phyloP scores from a whole-genome alignment of 2,888 invertebrate species.

The Odontomyia ornata region DNA sequence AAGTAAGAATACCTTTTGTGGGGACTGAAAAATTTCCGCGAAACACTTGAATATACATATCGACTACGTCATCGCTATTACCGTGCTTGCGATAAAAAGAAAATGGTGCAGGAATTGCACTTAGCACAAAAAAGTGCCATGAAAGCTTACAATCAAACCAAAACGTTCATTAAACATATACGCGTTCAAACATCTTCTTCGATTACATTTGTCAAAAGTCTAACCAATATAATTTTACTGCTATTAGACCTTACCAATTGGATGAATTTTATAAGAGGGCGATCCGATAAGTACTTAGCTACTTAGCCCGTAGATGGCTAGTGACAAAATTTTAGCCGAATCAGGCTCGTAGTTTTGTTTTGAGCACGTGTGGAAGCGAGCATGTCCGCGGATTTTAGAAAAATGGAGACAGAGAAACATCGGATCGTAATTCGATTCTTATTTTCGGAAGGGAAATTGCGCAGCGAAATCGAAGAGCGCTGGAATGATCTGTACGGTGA shows the following conservation, averaged over 20 bases:
- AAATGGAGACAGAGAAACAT: too few relatives aligned
- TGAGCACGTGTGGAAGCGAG: too few relatives aligned
- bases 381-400: too few relatives aligned
- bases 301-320: too few relatives aligned
- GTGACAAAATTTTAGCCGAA: too few relatives aligned
- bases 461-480: too few relatives aligned
- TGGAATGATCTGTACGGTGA: too few relatives aligned
- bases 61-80: conserved; percentile 75
- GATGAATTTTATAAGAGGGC: conserved; percentile 54
- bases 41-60: conserved; percentile 77
- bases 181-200: conserved; percentile 2
- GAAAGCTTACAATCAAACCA: not conserved
- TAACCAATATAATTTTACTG: conserved; percentile 5
- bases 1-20: conserved; percentile 73
- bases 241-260: conserved; percentile 55
- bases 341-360: too few relatives aligned
- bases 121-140: conserved; percentile 54
- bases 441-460: too few relatives aligned
- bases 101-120: conserved; percentile 71
- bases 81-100: conserved; percentile 74
- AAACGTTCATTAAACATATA: conserved; percentile 24
- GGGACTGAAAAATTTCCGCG: conserved; percentile 74
- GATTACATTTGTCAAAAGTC: not conserved
- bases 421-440: too few relatives aligned
- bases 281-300: too few relatives aligned